Evolutionary conservation across 1,140 invertebrate species (phyloP).

Genomic region (Drosophila insularis): DNA sequence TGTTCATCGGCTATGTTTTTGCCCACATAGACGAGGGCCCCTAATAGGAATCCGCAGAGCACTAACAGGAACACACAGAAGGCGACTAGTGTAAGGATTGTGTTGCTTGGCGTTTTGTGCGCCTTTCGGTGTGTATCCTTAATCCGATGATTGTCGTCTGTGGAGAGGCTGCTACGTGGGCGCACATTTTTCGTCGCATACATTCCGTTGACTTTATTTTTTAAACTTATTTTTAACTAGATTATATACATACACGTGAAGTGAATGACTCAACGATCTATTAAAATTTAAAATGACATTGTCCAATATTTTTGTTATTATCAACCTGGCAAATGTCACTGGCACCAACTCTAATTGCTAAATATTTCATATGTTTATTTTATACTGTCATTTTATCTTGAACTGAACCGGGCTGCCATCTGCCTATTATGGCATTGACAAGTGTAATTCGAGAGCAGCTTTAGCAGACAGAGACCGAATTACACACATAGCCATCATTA

Average conservation of each 20-base stretch:
- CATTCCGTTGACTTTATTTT: constrained; percentile 50
- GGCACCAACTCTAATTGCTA: constrained; percentile 17
- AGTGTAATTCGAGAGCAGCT: constrained; percentile 55
- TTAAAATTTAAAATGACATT: background rate
- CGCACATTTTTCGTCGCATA: constrained; percentile 76
- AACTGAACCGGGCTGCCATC: constrained; percentile 26
- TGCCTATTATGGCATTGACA: constrained; percentile 44
- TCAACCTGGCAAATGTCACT: constrained; percentile 20
- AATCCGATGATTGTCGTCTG: constrained; percentile 78
- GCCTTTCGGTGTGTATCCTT: constrained; percentile 64
- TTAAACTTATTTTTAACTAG: constrained; percentile 26
- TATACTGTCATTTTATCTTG: constrained; percentile 28
- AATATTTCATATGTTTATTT: constrained; percentile 1
- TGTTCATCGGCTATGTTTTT: constrained; percentile 80
- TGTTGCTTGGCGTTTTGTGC: constrained; percentile 66
- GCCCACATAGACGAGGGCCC: constrained; percentile 83
- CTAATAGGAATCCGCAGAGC: constrained; percentile 82
- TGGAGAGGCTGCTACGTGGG: constrained; percentile 78
- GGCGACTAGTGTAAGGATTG: constrained; percentile 79
- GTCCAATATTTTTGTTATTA: background rate
- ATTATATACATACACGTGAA: constrained; percentile 39
- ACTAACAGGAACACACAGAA: constrained; percentile 83
- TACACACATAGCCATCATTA: constrained; percentile 47
- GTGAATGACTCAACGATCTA: constrained; percentile 26
- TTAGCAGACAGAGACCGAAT: constrained; percentile 49